These are phyloP conservation scores for Cotesia chilonis DNA, from an alignment of 1,140 invertebrate genomes.

Conservation along the genomic window DNA sequence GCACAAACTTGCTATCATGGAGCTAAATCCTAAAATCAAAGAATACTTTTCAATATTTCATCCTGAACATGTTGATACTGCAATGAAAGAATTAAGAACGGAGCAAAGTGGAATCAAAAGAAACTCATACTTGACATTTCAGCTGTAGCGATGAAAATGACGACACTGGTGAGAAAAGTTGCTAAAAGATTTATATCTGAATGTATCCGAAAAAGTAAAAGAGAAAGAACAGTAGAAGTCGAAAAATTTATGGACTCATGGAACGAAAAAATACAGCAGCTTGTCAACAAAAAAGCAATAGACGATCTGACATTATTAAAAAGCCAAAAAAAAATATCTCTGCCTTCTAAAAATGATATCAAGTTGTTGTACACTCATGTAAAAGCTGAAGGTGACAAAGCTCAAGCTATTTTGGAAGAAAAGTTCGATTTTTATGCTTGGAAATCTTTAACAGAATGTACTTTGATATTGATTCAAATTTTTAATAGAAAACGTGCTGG, in stretches of 20 bases:
- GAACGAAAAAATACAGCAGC: constrained; percentile 20
- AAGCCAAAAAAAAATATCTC: constrained; percentile 23
- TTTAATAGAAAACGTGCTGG: constrained; percentile 20
- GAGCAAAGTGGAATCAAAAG: constrained; percentile 27
- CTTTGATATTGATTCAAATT: constrained; percentile 10
- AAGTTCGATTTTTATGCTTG: not conserved
- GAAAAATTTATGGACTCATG: constrained; percentile 36
- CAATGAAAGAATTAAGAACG: constrained; percentile 33
- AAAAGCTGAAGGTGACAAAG: not conserved
- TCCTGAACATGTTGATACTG: constrained; percentile 34
- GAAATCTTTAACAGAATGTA: constrained; percentile 4
- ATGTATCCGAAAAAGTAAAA: constrained; percentile 30
- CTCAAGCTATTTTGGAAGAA: not conserved
- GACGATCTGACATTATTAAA: constrained; percentile 32
- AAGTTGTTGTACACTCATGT: constrained; percentile 22
- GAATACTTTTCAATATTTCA: constrained; percentile 38
- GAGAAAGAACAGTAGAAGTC: constrained; percentile 20
- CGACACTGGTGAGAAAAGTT: constrained; percentile 32
- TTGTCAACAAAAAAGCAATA: constrained; percentile 23
- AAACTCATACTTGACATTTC: constrained; percentile 15
- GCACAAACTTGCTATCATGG: constrained; percentile 34
- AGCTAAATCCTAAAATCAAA: constrained; percentile 27
- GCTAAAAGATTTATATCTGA: not conserved
- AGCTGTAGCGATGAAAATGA: constrained; percentile 19
- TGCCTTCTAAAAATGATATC: constrained; percentile 34